Evolutionary conservation across 2,888 invertebrate genomes (phyloP).

Genomic region (Calliscelio sp.): DNA sequence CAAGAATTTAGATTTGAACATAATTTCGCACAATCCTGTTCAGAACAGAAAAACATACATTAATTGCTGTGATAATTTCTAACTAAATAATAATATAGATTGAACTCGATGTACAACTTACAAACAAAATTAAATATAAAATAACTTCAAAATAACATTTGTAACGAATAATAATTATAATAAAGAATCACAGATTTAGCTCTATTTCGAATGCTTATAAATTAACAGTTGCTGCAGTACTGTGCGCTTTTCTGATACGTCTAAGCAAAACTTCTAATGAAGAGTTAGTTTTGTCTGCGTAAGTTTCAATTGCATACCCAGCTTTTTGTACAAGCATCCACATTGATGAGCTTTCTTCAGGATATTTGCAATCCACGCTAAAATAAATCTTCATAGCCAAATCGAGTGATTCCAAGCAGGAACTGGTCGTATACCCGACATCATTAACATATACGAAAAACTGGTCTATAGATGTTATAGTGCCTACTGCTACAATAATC

Average conservation of each 20-base stretch:
- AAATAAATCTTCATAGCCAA: constrained; percentile 26
- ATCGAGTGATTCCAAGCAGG: constrained; percentile 31
- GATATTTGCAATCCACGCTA: constrained; percentile 32
- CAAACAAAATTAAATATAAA: no score
- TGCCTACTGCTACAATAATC: constrained; percentile 23
- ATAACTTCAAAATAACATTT: no score
- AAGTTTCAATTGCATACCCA: background rate
- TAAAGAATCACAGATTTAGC: no score
- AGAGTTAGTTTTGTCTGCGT: constrained; percentile 29
- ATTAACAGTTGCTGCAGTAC: no score
- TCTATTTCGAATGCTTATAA: no score
- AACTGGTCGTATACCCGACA: background rate
- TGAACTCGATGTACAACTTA: no score
- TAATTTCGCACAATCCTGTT: no score
- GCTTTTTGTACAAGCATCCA: constrained; percentile 45
- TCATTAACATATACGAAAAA: constrained; percentile 36
- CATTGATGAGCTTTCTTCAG: constrained; percentile 21
- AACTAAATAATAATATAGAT: no score
- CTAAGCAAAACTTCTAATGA: constrained; percentile 40
- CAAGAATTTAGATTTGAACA: no score
- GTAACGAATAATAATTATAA: no score
- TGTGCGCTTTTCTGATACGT: constrained; percentile 16
- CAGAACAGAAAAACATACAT: no score
- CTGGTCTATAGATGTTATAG: background rate
- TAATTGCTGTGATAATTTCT: no score